Evolutionary conservation across 1,140 invertebrate genomes (phyloP).

Genomic region (Philaenus spumarius): DNA sequence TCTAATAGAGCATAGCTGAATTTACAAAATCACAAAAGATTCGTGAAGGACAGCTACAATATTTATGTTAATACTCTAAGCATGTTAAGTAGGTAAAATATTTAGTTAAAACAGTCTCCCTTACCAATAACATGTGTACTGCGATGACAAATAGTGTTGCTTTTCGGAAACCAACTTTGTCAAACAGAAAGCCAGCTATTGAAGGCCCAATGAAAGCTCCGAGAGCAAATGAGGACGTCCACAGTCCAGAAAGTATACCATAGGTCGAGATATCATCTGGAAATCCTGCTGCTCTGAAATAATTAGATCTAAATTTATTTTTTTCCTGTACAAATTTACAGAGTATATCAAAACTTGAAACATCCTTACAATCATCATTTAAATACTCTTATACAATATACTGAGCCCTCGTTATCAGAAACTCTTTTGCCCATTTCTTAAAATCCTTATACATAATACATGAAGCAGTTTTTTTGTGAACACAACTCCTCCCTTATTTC

Average conservation of each 20-base stretch:
- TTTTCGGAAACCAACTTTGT: slow-evolving; percentile 40
- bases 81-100: neutral
- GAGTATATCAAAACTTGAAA: no score
- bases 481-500: no score
- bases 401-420: no score
- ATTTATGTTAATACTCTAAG: neutral
- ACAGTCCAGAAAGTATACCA: slow-evolving; percentile 45
- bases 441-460: no score
- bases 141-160: slow-evolving; percentile 39
- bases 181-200: slow-evolving; percentile 39
- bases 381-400: no score
- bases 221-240: slow-evolving; percentile 45
- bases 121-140: slow-evolving; percentile 35
- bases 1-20: neutral
- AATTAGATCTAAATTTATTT: no score
- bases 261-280: slow-evolving; percentile 46
- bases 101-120: slow-evolving; percentile 13
- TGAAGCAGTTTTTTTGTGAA: no score
- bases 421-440: no score
- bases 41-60: neutral
- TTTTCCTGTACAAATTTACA: no score
- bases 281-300: slow-evolving; percentile 39
- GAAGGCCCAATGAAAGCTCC: slow-evolving; percentile 45
- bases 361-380: no score
- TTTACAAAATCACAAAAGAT: neutral